Evolutionary conservation across 1,140 invertebrate species (phyloP).

Genomic region (Drosophila nebulosa): DNA sequence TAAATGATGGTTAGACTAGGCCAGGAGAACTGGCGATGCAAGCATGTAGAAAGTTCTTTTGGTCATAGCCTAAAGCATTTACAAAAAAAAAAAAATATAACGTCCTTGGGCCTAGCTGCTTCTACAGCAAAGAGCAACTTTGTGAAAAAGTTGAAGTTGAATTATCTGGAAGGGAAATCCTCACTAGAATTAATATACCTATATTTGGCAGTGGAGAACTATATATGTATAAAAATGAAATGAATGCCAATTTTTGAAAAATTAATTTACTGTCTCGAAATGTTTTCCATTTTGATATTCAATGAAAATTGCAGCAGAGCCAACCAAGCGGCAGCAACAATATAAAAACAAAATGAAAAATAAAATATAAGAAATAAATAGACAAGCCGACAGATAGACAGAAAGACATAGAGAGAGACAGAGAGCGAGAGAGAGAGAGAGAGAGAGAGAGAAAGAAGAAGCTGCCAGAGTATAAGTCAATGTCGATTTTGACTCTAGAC

Average conservation of each 20-base stretch:
- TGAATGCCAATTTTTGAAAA: constrained; percentile 62
- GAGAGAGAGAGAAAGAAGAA: background rate
- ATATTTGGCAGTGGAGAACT: background rate
- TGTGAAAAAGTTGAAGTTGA: too few relatives aligned
- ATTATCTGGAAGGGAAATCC: too few relatives aligned
- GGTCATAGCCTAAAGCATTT: too few relatives aligned
- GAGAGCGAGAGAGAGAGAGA: too few relatives aligned
- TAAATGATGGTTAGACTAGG: background rate
- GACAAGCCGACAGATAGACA: background rate
- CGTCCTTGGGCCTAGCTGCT: too few relatives aligned
- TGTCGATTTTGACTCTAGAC: constrained; percentile 13
- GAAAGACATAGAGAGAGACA: constrained; percentile 13
- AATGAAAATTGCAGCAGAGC: constrained; percentile 52
- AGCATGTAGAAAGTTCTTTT: too few relatives aligned
- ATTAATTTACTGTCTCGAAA: constrained; percentile 58
- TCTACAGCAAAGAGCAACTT: too few relatives aligned
- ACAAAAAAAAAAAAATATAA: too few relatives aligned
- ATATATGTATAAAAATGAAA: constrained; percentile 41
- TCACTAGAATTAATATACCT: background rate
- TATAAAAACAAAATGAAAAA: constrained; percentile 13
- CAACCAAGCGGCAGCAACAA: constrained; percentile 21
- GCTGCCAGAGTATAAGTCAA: constrained; percentile 37
- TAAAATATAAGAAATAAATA: constrained; percentile 4
- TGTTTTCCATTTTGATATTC: constrained; percentile 50
- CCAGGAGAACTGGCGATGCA: too few relatives aligned